A percentile compares a stretch with the other conserved stretches of the same genome.
phyloP scores from a whole-genome alignment of 2,113 vertebrate species.

The Bos indicus region DNA sequence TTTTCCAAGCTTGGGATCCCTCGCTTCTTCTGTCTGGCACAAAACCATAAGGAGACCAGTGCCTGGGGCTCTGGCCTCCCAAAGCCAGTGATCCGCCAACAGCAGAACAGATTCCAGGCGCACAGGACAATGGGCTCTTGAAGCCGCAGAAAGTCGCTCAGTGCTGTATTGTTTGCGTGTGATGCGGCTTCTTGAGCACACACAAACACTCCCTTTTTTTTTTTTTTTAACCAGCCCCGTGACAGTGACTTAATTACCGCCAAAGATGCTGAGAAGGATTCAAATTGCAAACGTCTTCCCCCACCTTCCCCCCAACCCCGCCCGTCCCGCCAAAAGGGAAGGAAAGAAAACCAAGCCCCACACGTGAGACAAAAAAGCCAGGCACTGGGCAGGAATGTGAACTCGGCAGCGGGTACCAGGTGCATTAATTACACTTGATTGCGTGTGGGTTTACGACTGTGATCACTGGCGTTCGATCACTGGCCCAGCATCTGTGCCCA shows the following conservation, averaged over 20 bases:
- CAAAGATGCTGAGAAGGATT: neutral
- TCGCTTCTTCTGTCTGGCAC: slow-evolving; percentile 46
- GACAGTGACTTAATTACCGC: neutral
- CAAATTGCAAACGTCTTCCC: neutral
- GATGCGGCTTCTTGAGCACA: neutral
- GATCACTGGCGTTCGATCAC: slow-evolving; percentile 75
- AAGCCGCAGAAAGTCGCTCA: slow-evolving; percentile 47
- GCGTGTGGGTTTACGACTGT: slow-evolving; percentile 73
- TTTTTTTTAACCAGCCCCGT: neutral
- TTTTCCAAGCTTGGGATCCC: slow-evolving; percentile 6
- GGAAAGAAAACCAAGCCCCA: slow-evolving; percentile 44
- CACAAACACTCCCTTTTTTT: neutral
- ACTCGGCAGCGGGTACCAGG: slow-evolving; percentile 73
- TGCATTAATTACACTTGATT: slow-evolving; percentile 78
- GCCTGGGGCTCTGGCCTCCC: slow-evolving; percentile 35
- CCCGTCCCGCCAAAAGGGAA: neutral
- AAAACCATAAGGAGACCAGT: neutral
- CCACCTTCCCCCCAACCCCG: neutral
- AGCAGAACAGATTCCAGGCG: slow-evolving; percentile 12
- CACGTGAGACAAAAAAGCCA: neutral
- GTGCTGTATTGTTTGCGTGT: slow-evolving; percentile 9
- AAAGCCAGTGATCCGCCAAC: slow-evolving; percentile 47
- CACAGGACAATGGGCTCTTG: slow-evolving; percentile 71
- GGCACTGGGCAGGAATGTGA: neutral
- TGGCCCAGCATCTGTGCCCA: slow-evolving; percentile 78